Percentiles rank a stretch among this genome's conserved stretches.
These are phyloP conservation scores for Drosophila quinaria DNA, from an alignment of 2,888 invertebrate genomes.

Conservation along the genomic window DNA sequence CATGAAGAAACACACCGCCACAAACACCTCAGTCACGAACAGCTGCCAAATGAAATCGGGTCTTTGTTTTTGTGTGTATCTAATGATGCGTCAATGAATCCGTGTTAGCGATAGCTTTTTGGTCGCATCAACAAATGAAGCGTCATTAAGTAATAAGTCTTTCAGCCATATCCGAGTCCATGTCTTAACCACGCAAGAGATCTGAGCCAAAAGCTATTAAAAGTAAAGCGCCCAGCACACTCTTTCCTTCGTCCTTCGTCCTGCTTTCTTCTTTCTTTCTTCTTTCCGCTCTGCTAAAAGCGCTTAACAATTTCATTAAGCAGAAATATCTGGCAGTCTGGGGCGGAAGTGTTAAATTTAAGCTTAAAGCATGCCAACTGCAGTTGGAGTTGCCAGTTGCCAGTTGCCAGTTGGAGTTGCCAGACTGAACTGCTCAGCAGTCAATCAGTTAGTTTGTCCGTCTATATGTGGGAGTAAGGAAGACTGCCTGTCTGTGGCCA, in stretches of 20 bases:
- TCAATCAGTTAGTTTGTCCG: conserved; percentile 55
- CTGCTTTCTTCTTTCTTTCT: not conserved
- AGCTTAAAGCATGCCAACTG: conserved; percentile 45
- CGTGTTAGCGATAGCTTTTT: conserved; percentile 45
- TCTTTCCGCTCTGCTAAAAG: conserved; percentile 4
- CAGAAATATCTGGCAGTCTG: not conserved
- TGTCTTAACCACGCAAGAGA: conserved; percentile 26
- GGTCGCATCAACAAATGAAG: conserved; percentile 71
- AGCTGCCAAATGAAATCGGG: not conserved
- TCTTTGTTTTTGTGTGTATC: conserved; percentile 57
- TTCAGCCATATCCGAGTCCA: conserved; percentile 33
- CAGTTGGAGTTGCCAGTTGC: conserved; percentile 30
- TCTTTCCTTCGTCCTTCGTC: not conserved
- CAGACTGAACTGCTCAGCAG: conserved; percentile 45
- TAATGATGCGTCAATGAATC: conserved; percentile 70
- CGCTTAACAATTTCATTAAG: conserved; percentile 74
- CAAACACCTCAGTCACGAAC: conserved; percentile 19
- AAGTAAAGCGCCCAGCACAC: conserved; percentile 34
- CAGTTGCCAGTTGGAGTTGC: conserved; percentile 12
- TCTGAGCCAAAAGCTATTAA: conserved; percentile 70
- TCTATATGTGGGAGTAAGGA: not conserved
- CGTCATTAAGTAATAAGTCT: conserved; percentile 80
- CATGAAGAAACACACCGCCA: conserved; percentile 27
- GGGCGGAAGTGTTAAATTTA: not conserved
- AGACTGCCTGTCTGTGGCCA: conserved; percentile 33